Evolutionary conservation across 2,113 vertebrate genomes (phyloP), one percentile per base, ranked within the genome.

Genomic region (Bos indicus): DNA sequence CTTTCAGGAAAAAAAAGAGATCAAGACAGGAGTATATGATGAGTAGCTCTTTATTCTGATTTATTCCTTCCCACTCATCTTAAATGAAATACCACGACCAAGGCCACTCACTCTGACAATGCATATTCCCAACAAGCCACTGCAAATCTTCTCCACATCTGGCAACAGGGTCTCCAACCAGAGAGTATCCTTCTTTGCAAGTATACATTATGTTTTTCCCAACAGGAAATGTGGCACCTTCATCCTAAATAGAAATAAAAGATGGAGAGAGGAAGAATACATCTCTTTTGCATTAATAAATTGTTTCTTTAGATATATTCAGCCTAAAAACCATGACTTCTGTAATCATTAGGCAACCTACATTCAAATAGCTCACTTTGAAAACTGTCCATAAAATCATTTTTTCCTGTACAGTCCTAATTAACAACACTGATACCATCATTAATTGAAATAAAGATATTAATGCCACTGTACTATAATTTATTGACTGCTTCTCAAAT

Each of bases 181-280:
- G 98, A 96, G 99, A 98, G 94, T 99, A 99, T 21, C 99, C 99
- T 2, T 98, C 96, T 51, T 98, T 98, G 92, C 99, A 99, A 92
- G 98, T 96, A 92, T 99, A 99, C n/a, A 99, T 57, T 83, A 99
- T 98, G 2, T 28, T 99, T 98, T 98, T 99, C 28, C 99, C 99
- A 81, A 99, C 99, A 85, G 98, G 92, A 94, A 99, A 99, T 4
- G 4, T 92, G 23, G 97, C 83, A 83, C 82, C 98, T 96, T 98
- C 94, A 95, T 98, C 98, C 99, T 99, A 97, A 93, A 98, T 52
- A 90, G 97, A 98, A 89, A 83, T 10, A 80, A 89, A 88, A 81
- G 14, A 56, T 46, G 17, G 33, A 96, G 11, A 96, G 36, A 59
- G 19, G 16, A 84, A 92, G 36, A 28, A 4, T 86, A 23, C 43